Conservation (phyloP, 2,113 vertebrate species). For the Grus americana region DNA sequence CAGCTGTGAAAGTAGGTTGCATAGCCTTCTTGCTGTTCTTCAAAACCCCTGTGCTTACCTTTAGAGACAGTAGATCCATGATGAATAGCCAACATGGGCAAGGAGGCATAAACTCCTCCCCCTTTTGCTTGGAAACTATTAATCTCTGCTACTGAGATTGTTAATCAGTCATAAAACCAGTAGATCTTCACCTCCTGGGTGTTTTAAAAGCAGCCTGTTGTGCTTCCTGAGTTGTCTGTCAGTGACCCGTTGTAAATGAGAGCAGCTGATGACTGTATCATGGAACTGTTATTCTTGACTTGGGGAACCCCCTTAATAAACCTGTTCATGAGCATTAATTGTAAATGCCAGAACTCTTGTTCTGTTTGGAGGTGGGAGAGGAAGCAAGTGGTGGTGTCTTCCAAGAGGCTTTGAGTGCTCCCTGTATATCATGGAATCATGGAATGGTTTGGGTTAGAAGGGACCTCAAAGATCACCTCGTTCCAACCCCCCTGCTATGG, state of each 20-base stretch:
- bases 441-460: too few species aligned
- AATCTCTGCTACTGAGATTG: slow-evolving; percentile 30
- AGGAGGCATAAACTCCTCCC: slow-evolving; percentile 32
- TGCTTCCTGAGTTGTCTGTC: slow-evolving; percentile 18
- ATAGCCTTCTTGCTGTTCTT: not conserved
- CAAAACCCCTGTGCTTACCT: not conserved
- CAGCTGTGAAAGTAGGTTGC: not conserved
- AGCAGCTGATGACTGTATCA: not conserved
- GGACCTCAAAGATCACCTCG: too few species aligned
- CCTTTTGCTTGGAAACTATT: slow-evolving; percentile 30
- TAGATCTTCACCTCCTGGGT: slow-evolving; percentile 35
- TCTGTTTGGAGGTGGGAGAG: not conserved
- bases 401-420: not conserved
- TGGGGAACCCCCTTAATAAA: not conserved
- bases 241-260: slow-evolving; percentile 31
- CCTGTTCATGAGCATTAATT: not conserved
- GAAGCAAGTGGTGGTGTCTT: not conserved
- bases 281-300: not conserved
- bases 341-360: not conserved
- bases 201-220: slow-evolving; percentile 43
- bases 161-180: slow-evolving; percentile 35
- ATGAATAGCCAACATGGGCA: not conserved
- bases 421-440: not conserved
- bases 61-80: not conserved
- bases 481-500: too few species aligned